A percentile compares a stretch with the other conserved stretches of the same genome.
These are phyloP conservation scores for Neomorphus geoffroyi DNA, from an alignment of 2,797 vertebrate species.

Conservation along the genomic window DNA sequence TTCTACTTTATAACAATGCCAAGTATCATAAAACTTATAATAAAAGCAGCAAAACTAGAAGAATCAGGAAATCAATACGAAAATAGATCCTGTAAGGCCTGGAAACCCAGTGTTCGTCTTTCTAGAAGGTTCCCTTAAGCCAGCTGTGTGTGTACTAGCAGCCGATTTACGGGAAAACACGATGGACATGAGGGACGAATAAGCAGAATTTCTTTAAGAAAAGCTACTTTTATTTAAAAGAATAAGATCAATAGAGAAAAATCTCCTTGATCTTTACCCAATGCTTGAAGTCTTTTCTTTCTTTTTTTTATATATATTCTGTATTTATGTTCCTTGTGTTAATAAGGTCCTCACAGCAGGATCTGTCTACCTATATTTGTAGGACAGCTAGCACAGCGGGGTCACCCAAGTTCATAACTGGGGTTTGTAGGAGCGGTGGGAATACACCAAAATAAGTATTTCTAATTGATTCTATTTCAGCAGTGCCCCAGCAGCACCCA, in stretches of 20 bases:
- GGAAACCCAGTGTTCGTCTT: neutral
- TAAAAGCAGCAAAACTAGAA: neutral
- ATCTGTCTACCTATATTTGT: neutral
- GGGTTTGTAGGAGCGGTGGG: neutral
- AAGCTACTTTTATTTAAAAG: neutral
- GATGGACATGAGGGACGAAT: accelerated
- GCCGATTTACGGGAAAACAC: neutral
- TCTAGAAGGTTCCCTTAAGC: neutral
- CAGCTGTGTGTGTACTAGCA: neutral
- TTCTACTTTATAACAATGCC: neutral
- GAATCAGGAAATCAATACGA: neutral
- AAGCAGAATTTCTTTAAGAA: neutral
- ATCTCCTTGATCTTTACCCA: neutral
- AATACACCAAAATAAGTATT: neutral
- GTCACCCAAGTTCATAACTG: neutral
- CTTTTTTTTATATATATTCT: neutral
- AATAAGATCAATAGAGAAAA: neutral
- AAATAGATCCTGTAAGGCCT: neutral
- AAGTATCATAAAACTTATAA: neutral
- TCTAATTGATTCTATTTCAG: neutral
- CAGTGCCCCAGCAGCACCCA: neutral
- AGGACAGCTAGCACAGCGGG: neutral
- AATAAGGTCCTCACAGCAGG: neutral
- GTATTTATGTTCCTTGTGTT: neutral
- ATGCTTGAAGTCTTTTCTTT: neutral